phyloP scores from a whole-genome alignment of 2,797 vertebrate species.

The Sebastes jordani region DNA sequence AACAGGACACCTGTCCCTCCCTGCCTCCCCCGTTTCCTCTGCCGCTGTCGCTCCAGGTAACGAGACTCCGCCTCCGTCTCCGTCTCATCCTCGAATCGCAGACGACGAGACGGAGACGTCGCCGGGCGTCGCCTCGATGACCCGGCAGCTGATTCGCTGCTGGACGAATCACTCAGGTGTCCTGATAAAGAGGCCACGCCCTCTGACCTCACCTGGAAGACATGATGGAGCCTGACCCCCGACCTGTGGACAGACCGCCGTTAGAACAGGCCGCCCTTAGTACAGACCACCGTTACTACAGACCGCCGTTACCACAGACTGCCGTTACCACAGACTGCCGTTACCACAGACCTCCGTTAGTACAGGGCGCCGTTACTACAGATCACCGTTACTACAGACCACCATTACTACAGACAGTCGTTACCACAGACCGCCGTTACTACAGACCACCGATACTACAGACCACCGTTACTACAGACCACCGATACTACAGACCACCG shows the following conservation, averaged over 20 bases:
- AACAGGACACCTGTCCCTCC: conserved; percentile 62
- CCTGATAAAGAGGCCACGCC: conserved; percentile 50
- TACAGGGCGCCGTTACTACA: no score
- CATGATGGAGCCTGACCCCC: conserved; percentile 55
- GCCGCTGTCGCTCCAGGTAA: conserved; percentile 86
- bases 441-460: no score
- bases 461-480: no score
- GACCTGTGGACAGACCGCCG: conserved; percentile 30
- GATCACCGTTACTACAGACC: no score
- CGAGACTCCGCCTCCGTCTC: conserved; percentile 87
- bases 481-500: no score
- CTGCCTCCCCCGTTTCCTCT: conserved; percentile 70
- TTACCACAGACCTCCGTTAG: no score
- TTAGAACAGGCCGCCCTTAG: no score
- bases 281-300: background rate
- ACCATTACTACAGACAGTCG: no score
- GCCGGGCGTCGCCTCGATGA: conserved; percentile 52
- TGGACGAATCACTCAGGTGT: conserved; percentile 81
- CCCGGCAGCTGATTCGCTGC: conserved; percentile 72
- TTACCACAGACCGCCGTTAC: no score
- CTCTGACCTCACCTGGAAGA: conserved; percentile 61
- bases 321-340: no score
- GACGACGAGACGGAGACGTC: conserved; percentile 79
- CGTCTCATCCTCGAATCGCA: conserved; percentile 93
- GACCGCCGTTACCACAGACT: no score